A percentile compares a stretch with the other conserved stretches of the same genome.
Evolutionary conservation across 2,888 invertebrate species (phyloP).

Genomic region (Protonemura montana): DNA sequence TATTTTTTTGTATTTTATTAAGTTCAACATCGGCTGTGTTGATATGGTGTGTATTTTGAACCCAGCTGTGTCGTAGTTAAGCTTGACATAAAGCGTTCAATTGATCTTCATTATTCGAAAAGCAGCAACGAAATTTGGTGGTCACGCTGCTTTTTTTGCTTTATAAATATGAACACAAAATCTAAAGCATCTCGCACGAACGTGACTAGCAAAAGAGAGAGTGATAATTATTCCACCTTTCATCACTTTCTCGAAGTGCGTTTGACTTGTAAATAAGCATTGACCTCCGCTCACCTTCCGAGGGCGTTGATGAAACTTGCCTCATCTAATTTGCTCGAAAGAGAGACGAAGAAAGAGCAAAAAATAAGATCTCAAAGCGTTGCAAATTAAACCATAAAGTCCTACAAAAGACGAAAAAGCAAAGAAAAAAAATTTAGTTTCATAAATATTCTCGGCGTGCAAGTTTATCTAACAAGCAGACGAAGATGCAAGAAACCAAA

Average conservation of each 20-base stretch:
- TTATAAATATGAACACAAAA: too few relatives aligned
- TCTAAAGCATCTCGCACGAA: not conserved
- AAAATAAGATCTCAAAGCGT: not conserved
- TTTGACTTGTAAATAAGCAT: not conserved
- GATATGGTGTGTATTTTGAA: too few relatives aligned
- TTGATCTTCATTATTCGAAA: too few relatives aligned
- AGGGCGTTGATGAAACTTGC: not conserved
- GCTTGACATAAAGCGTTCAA: too few relatives aligned
- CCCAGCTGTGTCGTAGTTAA: too few relatives aligned
- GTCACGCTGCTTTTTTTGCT: too few relatives aligned
- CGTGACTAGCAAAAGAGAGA: not conserved
- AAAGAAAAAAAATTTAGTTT: not conserved
- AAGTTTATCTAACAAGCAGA: slow-evolving; percentile 2
- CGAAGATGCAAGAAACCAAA: not conserved
- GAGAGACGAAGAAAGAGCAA: too few relatives aligned
- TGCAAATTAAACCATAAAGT: not conserved
- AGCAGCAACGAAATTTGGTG: too few relatives aligned
- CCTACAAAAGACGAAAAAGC: not conserved
- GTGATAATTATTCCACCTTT: not conserved
- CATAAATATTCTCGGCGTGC: not conserved
- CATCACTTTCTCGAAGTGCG: not conserved
- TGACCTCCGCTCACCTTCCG: not conserved
- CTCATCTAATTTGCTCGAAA: not conserved
- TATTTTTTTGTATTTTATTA: too few relatives aligned
- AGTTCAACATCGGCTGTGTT: too few relatives aligned